Evolutionary conservation across 2,113 vertebrate genomes (phyloP).

Genomic region (Bubo scandiacus): DNA sequence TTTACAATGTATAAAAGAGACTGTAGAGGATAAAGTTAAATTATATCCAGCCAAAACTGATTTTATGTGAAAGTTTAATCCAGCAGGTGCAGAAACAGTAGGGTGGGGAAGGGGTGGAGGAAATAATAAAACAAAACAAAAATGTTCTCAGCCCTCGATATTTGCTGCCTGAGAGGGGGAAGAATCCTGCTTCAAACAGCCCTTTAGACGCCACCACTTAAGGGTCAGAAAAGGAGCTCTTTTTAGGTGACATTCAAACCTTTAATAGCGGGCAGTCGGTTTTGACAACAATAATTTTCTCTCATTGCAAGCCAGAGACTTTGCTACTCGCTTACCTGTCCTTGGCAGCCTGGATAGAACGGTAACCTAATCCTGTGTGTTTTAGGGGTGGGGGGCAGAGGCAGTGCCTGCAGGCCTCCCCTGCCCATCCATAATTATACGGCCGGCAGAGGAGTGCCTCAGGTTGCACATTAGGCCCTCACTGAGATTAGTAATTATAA

Average conservation of each 20-base stretch:
- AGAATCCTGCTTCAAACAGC: slow-evolving; percentile 53
- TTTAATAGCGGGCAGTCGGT: slow-evolving; percentile 59
- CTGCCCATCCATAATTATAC: slow-evolving; percentile 76
- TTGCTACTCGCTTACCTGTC: slow-evolving; percentile 76
- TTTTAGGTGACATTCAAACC: slow-evolving; percentile 82
- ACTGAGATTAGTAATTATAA: slow-evolving; percentile 86
- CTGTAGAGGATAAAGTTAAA: slow-evolving; percentile 61
- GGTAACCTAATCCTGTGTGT: slow-evolving; percentile 76
- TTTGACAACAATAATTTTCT: slow-evolving; percentile 74
- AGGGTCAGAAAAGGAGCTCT: slow-evolving; percentile 64
- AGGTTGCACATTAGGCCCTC: slow-evolving; percentile 77
- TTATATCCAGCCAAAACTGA: slow-evolving; percentile 39
- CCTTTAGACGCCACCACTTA: slow-evolving; percentile 61
- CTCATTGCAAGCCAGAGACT: slow-evolving; percentile 42
- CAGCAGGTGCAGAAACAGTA: slow-evolving; percentile 47
- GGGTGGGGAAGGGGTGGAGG: neutral
- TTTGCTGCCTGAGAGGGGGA: neutral
- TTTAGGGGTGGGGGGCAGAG: slow-evolving; percentile 41
- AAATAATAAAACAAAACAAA: slow-evolving; percentile 18
- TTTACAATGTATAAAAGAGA: slow-evolving; percentile 44
- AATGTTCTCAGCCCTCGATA: slow-evolving; percentile 48
- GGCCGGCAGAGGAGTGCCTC: slow-evolving; percentile 73
- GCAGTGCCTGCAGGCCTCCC: slow-evolving; percentile 56
- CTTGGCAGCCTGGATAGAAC: slow-evolving; percentile 44
- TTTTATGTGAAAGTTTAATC: slow-evolving; percentile 64